These are phyloP conservation scores for Thecocarcelia acutangulata DNA, from an alignment of 2,888 invertebrate species.

Conservation along the genomic window DNA sequence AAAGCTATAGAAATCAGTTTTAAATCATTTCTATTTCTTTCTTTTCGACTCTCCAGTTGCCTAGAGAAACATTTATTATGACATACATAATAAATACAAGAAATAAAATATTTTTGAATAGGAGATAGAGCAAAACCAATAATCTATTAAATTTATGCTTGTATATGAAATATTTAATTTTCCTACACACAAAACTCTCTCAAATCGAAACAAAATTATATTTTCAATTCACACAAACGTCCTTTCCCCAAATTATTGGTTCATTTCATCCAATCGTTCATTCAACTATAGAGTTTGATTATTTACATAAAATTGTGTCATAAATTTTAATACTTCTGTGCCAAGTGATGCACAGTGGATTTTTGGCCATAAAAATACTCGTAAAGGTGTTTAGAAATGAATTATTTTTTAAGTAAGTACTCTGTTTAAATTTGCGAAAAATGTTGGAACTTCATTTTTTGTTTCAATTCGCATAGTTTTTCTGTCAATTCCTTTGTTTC, in stretches of 20 bases:
- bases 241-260: slow-evolving; percentile 15
- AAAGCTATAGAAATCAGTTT: neutral
- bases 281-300: slow-evolving; percentile 22
- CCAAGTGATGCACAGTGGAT: no score
- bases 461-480: no score
- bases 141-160: slow-evolving; percentile 53
- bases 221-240: slow-evolving; percentile 2
- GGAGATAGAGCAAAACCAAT: slow-evolving; percentile 41
- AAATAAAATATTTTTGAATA: neutral
- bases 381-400: no score
- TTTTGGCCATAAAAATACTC: no score
- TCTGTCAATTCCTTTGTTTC: no score
- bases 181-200: slow-evolving; percentile 10
- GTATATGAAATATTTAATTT: slow-evolving; percentile 13
- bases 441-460: no score
- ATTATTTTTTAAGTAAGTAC: no score
- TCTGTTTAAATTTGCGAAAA: no score
- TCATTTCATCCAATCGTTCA: slow-evolving; percentile 12
- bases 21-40: slow-evolving; percentile 11
- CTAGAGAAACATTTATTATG: slow-evolving; percentile 25
- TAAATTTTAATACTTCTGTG: no score
- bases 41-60: neutral
- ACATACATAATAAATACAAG: neutral
- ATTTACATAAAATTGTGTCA: slow-evolving; percentile 16
- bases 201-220: slow-evolving; percentile 7